Conservation (phyloP, 2,113 vertebrate genomes). For the Hippolais icterina region DNA sequence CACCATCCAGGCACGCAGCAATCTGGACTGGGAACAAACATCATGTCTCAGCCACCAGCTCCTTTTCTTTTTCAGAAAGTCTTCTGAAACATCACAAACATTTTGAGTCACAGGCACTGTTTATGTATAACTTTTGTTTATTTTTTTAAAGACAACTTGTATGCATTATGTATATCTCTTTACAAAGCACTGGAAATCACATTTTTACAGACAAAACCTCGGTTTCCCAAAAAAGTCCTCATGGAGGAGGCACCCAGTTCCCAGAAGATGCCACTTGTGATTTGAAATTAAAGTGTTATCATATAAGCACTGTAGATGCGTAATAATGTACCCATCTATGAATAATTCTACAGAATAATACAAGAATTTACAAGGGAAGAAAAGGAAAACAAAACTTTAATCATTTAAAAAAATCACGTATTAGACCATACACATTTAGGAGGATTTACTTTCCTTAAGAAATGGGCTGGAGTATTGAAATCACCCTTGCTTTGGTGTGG, state of each 20-base stretch:
- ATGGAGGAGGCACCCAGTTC: not conserved
- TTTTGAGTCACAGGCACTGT: fast-evolving
- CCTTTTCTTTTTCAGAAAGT: not conserved
- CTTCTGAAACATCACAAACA: not conserved
- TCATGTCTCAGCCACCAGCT: not conserved
- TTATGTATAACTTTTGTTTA: not conserved
- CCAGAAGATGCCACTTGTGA: not conserved
- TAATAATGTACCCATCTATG: not conserved
- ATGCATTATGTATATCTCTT: not conserved
- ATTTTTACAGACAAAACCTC: not conserved
- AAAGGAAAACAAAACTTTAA: not conserved
- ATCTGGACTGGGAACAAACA: not conserved
- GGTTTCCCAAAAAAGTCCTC: not conserved
- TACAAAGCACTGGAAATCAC: not conserved
- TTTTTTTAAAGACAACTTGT: not conserved
- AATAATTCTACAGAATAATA: not conserved
- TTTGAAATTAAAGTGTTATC: not conserved
- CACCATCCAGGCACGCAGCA: not conserved
- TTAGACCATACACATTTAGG: not conserved
- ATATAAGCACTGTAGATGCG: not conserved
- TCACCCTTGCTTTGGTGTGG: not conserved
- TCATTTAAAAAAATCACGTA: not conserved
- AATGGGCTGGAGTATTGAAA: not conserved
- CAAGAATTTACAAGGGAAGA: not conserved
- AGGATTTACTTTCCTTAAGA: not conserved